Evolutionary conservation across 2,888 invertebrate genomes (phyloP), one percentile per base, ranked within the genome.

Genomic region (Hetaerina titia): DNA sequence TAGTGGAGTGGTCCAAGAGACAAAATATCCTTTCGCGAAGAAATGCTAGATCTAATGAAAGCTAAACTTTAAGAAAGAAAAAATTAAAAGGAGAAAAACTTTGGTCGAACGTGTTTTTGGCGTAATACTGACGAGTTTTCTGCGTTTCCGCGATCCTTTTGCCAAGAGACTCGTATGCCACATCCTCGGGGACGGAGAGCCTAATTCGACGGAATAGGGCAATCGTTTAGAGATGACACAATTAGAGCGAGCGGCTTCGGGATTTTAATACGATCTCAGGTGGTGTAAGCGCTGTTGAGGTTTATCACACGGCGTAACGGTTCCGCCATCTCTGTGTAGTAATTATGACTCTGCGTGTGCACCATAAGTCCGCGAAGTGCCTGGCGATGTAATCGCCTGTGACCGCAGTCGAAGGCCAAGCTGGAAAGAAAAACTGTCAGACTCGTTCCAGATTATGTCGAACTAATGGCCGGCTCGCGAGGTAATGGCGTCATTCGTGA

Each of bases 171-270:
- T 2, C 6, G 22, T 8, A 2, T 7, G 13, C 74, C 25, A 8
- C n/a, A 25, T 81, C 81, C 81, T 69, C n/a, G 69, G n/a, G 4
- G n/a, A 19, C 31, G 64, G 90, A 60, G 57, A 57, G 64, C 64
- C 9, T 45, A 64, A 90, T 90, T 22, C 45, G 64, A 17, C 31
- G 31, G 22, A 69, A 90, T 45, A 64, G 64, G 56, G 90, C 64
- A 64, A 90, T 90, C 64, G 90, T 90, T 69, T 64, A 90, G 45
- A 90, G 90, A 90, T 63, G 90, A 69, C 31, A 58, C 90, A 90
- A 90, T 64, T 90, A 64, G 64, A 45, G 8, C 64, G 90, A 58
- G 63, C 25, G 56, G 22, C 9, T 58, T 57, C n/a, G 58, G 90
- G 64, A 69, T 63, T 90, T 64, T 31, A 69, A 45, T 15, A 57